phyloP scores from a whole-genome alignment of 2,888 invertebrate genomes.

The Poecilus cupreus region DNA sequence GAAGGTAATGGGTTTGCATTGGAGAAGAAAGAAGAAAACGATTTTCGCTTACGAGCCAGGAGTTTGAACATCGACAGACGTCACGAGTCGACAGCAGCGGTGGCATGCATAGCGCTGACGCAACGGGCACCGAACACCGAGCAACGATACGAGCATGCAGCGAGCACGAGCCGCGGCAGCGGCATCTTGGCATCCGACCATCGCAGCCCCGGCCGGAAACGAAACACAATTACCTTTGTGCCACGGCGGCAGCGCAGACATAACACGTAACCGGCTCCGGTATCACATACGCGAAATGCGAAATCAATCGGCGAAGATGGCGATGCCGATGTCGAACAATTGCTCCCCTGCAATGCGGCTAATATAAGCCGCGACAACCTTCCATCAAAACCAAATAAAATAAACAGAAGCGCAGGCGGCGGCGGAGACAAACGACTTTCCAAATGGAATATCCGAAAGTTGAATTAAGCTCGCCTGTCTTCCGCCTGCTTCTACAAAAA shows the following conservation, averaged over 20 bases:
- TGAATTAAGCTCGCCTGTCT: slow-evolving; percentile 34
- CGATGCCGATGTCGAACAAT: slow-evolving; percentile 17
- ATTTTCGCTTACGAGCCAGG: slow-evolving; percentile 20
- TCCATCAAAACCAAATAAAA: slow-evolving; percentile 42
- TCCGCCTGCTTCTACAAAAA: slow-evolving; percentile 6
- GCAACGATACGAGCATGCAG: no score
- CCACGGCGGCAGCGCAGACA: slow-evolving; percentile 44
- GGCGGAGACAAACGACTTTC: slow-evolving; percentile 42
- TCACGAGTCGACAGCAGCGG: neutral
- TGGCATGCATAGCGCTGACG: slow-evolving; percentile 1
- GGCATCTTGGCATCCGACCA: slow-evolving; percentile 14
- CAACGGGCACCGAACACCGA: no score
- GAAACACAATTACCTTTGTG: slow-evolving; percentile 58
- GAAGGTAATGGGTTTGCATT: neutral
- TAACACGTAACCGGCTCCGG: slow-evolving; percentile 49
- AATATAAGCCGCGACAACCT: slow-evolving; percentile 33
- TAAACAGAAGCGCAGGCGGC: slow-evolving; percentile 5
- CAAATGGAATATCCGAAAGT: slow-evolving; percentile 46
- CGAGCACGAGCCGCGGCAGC: neutral
- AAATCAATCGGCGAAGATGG: slow-evolving; percentile 56
- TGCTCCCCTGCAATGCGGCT: slow-evolving; percentile 49
- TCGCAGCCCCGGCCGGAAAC: slow-evolving; percentile 26
- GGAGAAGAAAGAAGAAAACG: neutral
- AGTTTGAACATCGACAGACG: slow-evolving; percentile 1
- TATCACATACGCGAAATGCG: slow-evolving; percentile 50